Base-by-base conservation (phyloP, 2,888 invertebrate species). In the Cecidostiba fungosa region DNA sequence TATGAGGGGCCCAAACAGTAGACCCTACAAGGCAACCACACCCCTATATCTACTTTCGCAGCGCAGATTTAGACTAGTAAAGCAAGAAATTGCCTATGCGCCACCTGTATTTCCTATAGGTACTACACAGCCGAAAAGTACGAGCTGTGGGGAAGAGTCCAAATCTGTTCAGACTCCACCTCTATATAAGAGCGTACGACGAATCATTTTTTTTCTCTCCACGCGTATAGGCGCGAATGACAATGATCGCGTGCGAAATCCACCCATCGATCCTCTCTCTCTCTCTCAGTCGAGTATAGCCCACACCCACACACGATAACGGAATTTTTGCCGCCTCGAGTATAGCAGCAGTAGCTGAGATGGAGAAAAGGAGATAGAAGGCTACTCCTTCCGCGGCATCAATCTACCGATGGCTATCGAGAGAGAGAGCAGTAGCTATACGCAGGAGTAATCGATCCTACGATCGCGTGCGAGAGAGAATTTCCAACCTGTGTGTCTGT, bases 351-450 rank as follows among this genome's bases (percentile, higher is more conserved):
- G 26, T 12, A 26, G 62, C 62, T 26, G 29, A 82, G 82, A 82
- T 69, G 66, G 76, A 72, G 72, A 72, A 72, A 72, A 36, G 54
- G 29, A 78, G 84, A 84, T 77, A 79, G 78, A 80, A 43, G 39
- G 10, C 72, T 36, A 12, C 59, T 82, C 79, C 84, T 84, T 84
- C 87, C 85, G 76, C 43, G 70, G 84, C 72, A 86, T 86, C 87
- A 84, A 87, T 87, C 87, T 86, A 66, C n/a, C 59, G 77, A 84
- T 84, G 76, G 76, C 54, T 84, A 82, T 82, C 85, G 83, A 82
- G 69, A 32, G 32, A 32, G 32, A 19, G 14, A 50, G 43, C 77
- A 4, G 59, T 54, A 62, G 66, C 73, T 59, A n/a, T n/a, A 39
- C 69, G 79, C 69, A 54, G 16, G 16, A 26, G 81, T 77, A 85